These are phyloP conservation scores for Sphaeridia pumilis DNA, from an alignment of 2,888 invertebrate genomes.

Conservation along the genomic window DNA sequence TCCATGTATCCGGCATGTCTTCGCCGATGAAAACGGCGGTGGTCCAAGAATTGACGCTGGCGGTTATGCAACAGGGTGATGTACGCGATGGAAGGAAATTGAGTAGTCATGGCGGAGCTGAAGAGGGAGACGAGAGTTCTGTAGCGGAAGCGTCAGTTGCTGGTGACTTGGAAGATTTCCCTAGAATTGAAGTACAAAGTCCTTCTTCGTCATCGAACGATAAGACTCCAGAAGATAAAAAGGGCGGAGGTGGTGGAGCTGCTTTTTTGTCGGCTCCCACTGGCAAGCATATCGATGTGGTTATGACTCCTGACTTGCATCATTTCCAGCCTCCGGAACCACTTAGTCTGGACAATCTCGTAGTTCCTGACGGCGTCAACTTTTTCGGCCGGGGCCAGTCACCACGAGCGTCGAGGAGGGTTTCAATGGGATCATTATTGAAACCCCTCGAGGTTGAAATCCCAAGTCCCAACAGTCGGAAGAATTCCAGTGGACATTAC, in stretches of 20 bases:
- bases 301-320: background rate
- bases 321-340: constrained; percentile 1
- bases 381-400: constrained; percentile 34
- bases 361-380: constrained; percentile 17
- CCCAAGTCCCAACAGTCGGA: constrained; percentile 32
- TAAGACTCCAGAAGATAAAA: constrained; percentile 24
- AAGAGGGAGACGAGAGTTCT: too few species aligned
- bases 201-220: constrained; percentile 30
- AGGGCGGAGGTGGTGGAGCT: constrained; percentile 15
- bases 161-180: constrained; percentile 12
- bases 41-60: too few species aligned
- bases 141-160: background rate
- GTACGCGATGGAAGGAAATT: too few species aligned
- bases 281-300: background rate
- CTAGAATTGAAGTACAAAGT: constrained; percentile 34
- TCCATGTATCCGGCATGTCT: too few species aligned
- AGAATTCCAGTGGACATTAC: constrained; percentile 25
- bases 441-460: constrained; percentile 50
- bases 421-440: constrained; percentile 80
- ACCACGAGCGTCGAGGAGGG: constrained; percentile 64
- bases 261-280: background rate
- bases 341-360: constrained; percentile 12
- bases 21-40: too few species aligned
- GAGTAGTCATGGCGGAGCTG: too few species aligned
- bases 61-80: too few species aligned